Conservation (phyloP, 1,140 invertebrate species). For the Theocolax elegans region DNA sequence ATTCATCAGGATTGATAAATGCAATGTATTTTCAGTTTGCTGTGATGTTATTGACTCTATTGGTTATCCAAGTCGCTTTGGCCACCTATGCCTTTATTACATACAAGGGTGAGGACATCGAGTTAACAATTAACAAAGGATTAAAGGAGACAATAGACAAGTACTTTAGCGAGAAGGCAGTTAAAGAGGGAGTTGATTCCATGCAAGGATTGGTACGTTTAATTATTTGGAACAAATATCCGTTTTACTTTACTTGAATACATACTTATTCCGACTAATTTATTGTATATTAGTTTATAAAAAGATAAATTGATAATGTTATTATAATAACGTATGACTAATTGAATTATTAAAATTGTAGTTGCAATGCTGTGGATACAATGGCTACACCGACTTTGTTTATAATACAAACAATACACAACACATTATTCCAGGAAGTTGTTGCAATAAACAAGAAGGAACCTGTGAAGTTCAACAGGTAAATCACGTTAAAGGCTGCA, state of each 20-base stretch:
- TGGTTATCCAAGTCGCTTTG: slow-evolving; percentile 74
- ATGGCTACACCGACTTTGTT: slow-evolving; percentile 63
- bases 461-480: neutral
- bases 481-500: slow-evolving; percentile 64
- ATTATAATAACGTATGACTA: too few species aligned
- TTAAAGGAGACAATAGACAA: slow-evolving; percentile 61
- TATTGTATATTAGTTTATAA: too few species aligned
- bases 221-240: too few species aligned
- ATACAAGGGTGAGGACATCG: slow-evolving; percentile 47
- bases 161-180: slow-evolving; percentile 47
- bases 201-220: slow-evolving; percentile 63
- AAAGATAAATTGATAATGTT: too few species aligned
- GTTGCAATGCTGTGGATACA: slow-evolving; percentile 75
- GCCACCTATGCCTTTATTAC: slow-evolving; percentile 72
- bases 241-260: too few species aligned
- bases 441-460: slow-evolving; percentile 39
- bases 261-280: too few species aligned
- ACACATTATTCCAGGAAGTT: slow-evolving; percentile 59
- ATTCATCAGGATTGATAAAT: too few species aligned
- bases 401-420: slow-evolving; percentile 46
- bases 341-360: slow-evolving; percentile 55
- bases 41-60: slow-evolving; percentile 72
- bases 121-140: slow-evolving; percentile 38
- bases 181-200: slow-evolving; percentile 58
- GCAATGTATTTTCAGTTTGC: slow-evolving; percentile 73